Percentiles rank a stretch among this genome's conserved stretches.
These are phyloP conservation scores for Drosophila merina DNA, from an alignment of 2,888 invertebrate genomes.

Conservation along the genomic window DNA sequence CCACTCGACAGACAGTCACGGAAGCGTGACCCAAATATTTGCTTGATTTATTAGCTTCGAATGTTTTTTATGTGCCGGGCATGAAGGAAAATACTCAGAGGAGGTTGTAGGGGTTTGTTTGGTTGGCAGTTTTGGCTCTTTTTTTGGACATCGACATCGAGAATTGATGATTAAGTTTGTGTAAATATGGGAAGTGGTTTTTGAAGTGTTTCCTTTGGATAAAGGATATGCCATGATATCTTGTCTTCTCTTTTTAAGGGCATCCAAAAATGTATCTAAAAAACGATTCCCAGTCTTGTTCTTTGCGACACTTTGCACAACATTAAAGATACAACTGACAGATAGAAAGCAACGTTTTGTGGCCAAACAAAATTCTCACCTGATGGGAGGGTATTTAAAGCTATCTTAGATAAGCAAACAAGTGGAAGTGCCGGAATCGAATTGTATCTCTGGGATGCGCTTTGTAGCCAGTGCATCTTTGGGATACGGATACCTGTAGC, in stretches of 20 bases:
- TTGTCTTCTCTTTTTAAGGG: background rate
- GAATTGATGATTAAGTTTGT: slow-evolving; percentile 34
- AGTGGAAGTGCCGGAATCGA: slow-evolving; percentile 56
- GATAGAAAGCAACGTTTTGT: slow-evolving; percentile 58
- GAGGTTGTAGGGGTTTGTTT: slow-evolving; percentile 12
- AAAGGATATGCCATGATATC: background rate
- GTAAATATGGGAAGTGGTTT: slow-evolving; percentile 12
- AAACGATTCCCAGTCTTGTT: too few relatives aligned
- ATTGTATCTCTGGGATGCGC: slow-evolving; percentile 60
- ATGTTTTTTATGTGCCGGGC: slow-evolving; percentile 51
- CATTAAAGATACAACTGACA: slow-evolving; percentile 57
- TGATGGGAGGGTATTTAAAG: slow-evolving; percentile 58
- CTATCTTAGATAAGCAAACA: slow-evolving; percentile 46
- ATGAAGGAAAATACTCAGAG: slow-evolving; percentile 17
- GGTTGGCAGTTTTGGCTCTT: background rate
- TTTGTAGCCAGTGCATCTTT: slow-evolving; percentile 31
- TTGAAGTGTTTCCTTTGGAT: background rate
- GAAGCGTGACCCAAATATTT: slow-evolving; percentile 78
- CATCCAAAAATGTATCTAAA: background rate
- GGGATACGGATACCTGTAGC: slow-evolving; percentile 20
- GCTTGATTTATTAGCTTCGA: slow-evolving; percentile 73
- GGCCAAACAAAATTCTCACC: slow-evolving; percentile 64
- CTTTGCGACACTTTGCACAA: slow-evolving; percentile 75
- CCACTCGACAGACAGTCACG: slow-evolving; percentile 47
- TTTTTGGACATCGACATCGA: slow-evolving; percentile 30